Evolutionary conservation across 53 echinoderm and acorn worm genomes (phyloP), one percentile per base, ranked within the genome.

Genomic region (Paelopatides confundens): DNA sequence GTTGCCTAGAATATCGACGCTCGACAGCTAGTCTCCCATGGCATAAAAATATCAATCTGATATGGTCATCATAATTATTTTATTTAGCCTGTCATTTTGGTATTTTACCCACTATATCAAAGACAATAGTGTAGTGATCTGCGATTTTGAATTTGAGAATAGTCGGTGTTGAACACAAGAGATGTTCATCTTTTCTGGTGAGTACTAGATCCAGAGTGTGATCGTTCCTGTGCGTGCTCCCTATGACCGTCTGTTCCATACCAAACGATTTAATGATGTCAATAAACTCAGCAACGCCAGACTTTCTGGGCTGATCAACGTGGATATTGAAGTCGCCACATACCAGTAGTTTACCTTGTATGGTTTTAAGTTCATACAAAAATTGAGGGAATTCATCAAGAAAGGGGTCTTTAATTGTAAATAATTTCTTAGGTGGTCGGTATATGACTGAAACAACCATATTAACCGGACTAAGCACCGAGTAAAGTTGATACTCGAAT

Each of bases 321-420:
- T 32, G 67, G 7, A 67, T 67, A 67, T 32, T 67, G 67, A 67
- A 67, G 67, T 67, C 67, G 15, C 67, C 67, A 8, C 67, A 67
- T 29, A 67, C 15, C 67, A 67, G 67, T 17, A 67, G 32, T 48
- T 14, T 48, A 6, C 70, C 70, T 36, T 34, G 70, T 35, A 70
- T 0, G 9, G 34, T 69, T 34, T 15, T 12, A 13, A 69, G 34
- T 12, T 69, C 69, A 35, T 23, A 17, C 14, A 69, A 4, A 23
- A 69, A 70, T 17, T 35, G 70, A n/a, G 13, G 15, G 24, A 70
- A 70, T 70, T 70, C 70, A 2, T 18, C 18, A 37, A 70, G 24
- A 32, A 70, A 18, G 0, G 35, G 18, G 1, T 70, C 13, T n/a
- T n/a, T n/a, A n/a, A n/a, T n/a, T n/a, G n/a, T n/a, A n/a, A n/a